phyloP scores from a whole-genome alignment of 2,888 invertebrate species.

The Phortica okadai region DNA sequence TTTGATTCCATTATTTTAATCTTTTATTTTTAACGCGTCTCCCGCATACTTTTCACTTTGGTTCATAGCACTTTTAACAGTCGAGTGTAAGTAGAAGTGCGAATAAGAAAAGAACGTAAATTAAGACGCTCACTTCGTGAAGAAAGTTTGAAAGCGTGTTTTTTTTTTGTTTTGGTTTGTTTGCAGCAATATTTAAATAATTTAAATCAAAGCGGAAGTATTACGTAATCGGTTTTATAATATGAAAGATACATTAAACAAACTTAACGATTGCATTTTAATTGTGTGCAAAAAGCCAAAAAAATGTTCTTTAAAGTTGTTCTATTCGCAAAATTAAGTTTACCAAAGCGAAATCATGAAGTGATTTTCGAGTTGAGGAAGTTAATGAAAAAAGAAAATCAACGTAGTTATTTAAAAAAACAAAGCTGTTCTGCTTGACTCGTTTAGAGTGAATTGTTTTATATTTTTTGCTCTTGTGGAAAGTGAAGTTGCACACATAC shows the following conservation, averaged over 20 bases:
- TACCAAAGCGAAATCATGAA: not conserved
- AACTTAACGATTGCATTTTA: not conserved
- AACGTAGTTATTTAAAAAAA: not conserved
- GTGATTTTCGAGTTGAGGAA: too few relatives aligned
- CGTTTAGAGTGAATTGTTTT: not conserved
- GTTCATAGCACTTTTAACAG: not conserved
- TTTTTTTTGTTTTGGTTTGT: not conserved
- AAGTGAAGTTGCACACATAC: not conserved
- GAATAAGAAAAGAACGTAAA: not conserved
- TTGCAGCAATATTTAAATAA: conserved; percentile 15
- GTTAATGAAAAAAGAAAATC: not conserved
- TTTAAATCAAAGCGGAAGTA: not conserved
- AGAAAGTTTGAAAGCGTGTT: not conserved
- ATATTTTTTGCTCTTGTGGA: not conserved
- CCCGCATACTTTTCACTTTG: not conserved
- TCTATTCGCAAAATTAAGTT: not conserved
- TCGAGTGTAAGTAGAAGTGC: not conserved
- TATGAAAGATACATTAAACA: not conserved
- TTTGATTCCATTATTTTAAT: not conserved
- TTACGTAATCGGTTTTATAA: not conserved
- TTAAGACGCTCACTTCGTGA: conserved; percentile 1
- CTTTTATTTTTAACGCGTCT: not conserved
- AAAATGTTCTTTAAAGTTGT: too few relatives aligned
- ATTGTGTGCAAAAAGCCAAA: not conserved
- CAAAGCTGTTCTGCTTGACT: too few relatives aligned